Evolutionary conservation across 2,888 invertebrate genomes (phyloP).

Genomic region (Sphaerophoria rueppellii): DNA sequence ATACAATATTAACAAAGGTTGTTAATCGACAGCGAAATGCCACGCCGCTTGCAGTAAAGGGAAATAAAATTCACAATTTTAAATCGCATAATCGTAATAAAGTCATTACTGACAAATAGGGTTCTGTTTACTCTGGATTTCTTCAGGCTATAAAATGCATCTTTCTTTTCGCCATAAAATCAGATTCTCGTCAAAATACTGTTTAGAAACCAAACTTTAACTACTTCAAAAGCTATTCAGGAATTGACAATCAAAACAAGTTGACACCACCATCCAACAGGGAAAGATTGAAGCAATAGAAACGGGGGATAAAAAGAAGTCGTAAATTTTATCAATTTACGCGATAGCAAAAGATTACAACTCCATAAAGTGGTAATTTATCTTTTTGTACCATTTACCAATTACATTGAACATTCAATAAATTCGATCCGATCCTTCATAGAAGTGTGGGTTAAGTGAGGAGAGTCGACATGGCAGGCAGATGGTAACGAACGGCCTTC

Average conservation of each 20-base stretch:
- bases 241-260: not conserved
- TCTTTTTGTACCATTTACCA: constrained; percentile 74
- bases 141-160: too few relatives aligned
- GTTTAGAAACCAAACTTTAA: not conserved
- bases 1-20: too few relatives aligned
- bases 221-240: not conserved
- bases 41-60: too few relatives aligned
- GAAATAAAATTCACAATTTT: too few relatives aligned
- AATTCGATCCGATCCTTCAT: constrained; percentile 49
- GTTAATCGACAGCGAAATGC: too few relatives aligned
- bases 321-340: constrained; percentile 73
- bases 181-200: too few relatives aligned
- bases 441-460: constrained; percentile 14
- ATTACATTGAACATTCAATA: constrained; percentile 71
- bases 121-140: too few relatives aligned
- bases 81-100: too few relatives aligned
- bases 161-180: too few relatives aligned
- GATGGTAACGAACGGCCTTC: constrained; percentile 14
- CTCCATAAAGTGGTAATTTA: constrained; percentile 73
- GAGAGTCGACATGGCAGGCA: constrained; percentile 25
- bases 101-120: too few relatives aligned
- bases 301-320: not conserved
- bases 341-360: constrained; percentile 74
- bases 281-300: not conserved
- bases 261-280: not conserved